Percentiles rank a stretch among this genome's conserved stretches.
Conservation (phyloP, 2,113 vertebrate genomes). For the Lophotis ruficrista region DNA sequence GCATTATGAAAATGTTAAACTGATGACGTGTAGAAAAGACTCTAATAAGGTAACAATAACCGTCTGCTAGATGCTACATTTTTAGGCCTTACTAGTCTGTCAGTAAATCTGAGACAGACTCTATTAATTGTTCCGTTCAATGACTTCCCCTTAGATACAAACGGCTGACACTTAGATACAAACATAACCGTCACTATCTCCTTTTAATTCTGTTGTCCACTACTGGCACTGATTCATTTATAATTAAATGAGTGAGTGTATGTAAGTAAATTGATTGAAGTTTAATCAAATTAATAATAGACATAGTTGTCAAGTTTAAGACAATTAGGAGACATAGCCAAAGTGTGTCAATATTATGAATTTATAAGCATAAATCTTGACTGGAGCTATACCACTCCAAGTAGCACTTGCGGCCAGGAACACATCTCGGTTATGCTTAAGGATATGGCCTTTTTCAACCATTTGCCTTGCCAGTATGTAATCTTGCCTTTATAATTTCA, state of each 20-base stretch:
- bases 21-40: background rate
- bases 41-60: background rate
- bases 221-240: background rate
- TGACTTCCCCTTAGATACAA: background rate
- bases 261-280: background rate
- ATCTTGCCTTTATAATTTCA: background rate
- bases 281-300: background rate
- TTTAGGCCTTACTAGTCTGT: background rate
- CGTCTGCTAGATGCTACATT: background rate
- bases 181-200: background rate
- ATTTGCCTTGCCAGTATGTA: background rate
- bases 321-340: background rate
- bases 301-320: background rate
- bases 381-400: background rate
- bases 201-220: background rate
- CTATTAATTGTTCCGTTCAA: background rate
- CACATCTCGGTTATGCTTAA: background rate
- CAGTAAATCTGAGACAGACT: background rate
- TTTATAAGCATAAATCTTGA: background rate
- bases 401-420: background rate
- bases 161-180: no score
- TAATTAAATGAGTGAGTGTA: background rate
- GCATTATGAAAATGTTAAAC: background rate
- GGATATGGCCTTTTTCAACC: background rate
- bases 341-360: background rate